Conservation (phyloP, 2,113 vertebrate species). For the Jaculus jaculus region DNA sequence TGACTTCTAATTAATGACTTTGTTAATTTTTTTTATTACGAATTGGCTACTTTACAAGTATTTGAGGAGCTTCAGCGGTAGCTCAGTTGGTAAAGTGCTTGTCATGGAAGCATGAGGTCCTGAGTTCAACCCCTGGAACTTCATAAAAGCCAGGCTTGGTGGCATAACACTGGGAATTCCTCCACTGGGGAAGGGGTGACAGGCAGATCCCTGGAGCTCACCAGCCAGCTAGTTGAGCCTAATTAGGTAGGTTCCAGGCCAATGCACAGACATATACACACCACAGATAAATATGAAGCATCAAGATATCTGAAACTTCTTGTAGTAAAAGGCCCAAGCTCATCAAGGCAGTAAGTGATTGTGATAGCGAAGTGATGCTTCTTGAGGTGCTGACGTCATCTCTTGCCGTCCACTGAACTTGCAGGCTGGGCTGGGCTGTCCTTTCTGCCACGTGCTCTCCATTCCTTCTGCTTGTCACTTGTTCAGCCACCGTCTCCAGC, state of each 20-base stretch:
- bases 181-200: too few relatives aligned
- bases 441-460: background rate
- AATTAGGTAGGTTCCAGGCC: too few relatives aligned
- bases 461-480: background rate
- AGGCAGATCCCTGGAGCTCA: too few relatives aligned
- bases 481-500: background rate
- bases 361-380: background rate
- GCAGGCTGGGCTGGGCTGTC: background rate
- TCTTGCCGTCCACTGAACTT: background rate
- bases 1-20: constrained; percentile 15
- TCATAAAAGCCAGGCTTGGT: too few relatives aligned
- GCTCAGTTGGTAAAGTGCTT: too few relatives aligned
- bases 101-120: too few relatives aligned
- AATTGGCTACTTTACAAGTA: background rate
- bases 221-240: too few relatives aligned
- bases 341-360: background rate
- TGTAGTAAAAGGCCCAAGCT: background rate
- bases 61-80: background rate
- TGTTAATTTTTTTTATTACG: background rate
- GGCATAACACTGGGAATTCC: too few relatives aligned
- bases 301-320: background rate
- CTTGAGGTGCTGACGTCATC: background rate
- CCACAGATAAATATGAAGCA: too few relatives aligned
- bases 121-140: too few relatives aligned
- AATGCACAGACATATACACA: too few relatives aligned